Conservation (phyloP, 2,888 invertebrate species). For the Drosophila suboccidentalis region DNA sequence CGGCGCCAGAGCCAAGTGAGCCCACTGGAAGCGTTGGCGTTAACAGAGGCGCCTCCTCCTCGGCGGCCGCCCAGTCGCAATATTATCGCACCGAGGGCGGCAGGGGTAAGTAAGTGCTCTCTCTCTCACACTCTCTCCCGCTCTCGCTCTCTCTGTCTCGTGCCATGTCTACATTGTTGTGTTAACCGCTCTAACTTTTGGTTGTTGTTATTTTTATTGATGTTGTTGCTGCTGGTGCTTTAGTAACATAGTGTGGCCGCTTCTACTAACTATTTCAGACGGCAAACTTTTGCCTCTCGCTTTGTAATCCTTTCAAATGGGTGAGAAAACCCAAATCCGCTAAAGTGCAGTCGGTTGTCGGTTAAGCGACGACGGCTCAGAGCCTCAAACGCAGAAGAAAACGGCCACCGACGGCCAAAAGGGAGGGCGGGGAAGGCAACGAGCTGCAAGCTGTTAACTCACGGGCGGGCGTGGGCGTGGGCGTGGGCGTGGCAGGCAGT, state of each 20-base stretch:
- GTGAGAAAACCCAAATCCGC: slow-evolving; percentile 80
- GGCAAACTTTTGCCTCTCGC: slow-evolving; percentile 57
- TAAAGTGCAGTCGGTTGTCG: slow-evolving; percentile 74
- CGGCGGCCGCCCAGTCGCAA: slow-evolving; percentile 79
- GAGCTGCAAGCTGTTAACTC: slow-evolving; percentile 2
- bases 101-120: slow-evolving; percentile 93
- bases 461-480: slow-evolving; percentile 15
- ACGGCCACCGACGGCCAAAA: slow-evolving; percentile 3
- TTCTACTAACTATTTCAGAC: slow-evolving; percentile 45
- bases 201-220: slow-evolving; percentile 7
- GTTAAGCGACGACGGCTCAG: slow-evolving; percentile 48
- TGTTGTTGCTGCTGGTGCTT: slow-evolving; percentile 21
- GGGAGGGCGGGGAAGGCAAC: background rate
- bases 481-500: slow-evolving; percentile 28
- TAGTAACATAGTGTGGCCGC: slow-evolving; percentile 14
- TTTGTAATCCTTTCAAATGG: slow-evolving; percentile 77
- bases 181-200: slow-evolving; percentile 25
- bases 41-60: slow-evolving; percentile 39
- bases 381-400: slow-evolving; percentile 27
- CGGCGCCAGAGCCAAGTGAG: slow-evolving; percentile 84
- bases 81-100: slow-evolving; percentile 87
- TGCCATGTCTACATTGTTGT: slow-evolving; percentile 11
- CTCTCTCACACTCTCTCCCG: slow-evolving; percentile 24
- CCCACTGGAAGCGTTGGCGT: slow-evolving; percentile 34
- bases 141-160: background rate